Evolutionary conservation across 2,888 invertebrate species (phyloP).

Genomic region (Euphydryas editha): DNA sequence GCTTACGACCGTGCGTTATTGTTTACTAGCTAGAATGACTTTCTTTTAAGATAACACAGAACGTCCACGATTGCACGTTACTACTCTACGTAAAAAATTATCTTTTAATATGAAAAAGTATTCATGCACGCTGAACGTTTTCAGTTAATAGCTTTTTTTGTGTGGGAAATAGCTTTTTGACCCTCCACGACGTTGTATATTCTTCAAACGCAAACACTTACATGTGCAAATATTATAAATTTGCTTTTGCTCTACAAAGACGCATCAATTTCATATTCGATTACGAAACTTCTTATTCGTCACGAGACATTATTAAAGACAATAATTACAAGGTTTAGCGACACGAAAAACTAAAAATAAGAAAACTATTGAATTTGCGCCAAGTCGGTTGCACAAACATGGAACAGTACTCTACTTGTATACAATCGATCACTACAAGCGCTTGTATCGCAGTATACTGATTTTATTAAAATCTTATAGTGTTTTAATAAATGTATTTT

Average conservation of each 20-base stretch:
- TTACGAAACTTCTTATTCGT: slow-evolving; percentile 5
- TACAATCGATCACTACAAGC: slow-evolving; percentile 23
- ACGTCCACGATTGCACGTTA: slow-evolving; percentile 26
- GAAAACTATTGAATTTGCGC: slow-evolving; percentile 57
- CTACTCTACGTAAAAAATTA: slow-evolving; percentile 23
- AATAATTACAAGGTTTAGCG: slow-evolving; percentile 40
- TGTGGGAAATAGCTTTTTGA: slow-evolving; percentile 34
- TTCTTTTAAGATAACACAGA: slow-evolving; percentile 65
- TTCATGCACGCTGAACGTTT: slow-evolving; percentile 53
- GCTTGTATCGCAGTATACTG: slow-evolving; percentile 9
- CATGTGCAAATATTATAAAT: not conserved
- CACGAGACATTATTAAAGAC: slow-evolving; percentile 30
- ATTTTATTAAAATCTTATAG: not conserved
- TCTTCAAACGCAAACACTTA: not conserved
- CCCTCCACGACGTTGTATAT: slow-evolving; percentile 1
- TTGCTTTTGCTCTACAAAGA: not conserved
- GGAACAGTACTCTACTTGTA: slow-evolving; percentile 42
- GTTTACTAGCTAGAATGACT: slow-evolving; percentile 77
- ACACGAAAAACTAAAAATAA: slow-evolving; percentile 49
- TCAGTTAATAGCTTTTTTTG: slow-evolving; percentile 59
- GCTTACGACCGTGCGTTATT: slow-evolving; percentile 75
- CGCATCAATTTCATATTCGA: slow-evolving; percentile 4
- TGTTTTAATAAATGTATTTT: slow-evolving; percentile 14
- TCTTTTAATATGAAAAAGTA: slow-evolving; percentile 45
- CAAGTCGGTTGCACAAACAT: slow-evolving; percentile 55